Evolutionary conservation across 2,888 invertebrate genomes (phyloP).

Genomic region (Halictus ligatus): DNA sequence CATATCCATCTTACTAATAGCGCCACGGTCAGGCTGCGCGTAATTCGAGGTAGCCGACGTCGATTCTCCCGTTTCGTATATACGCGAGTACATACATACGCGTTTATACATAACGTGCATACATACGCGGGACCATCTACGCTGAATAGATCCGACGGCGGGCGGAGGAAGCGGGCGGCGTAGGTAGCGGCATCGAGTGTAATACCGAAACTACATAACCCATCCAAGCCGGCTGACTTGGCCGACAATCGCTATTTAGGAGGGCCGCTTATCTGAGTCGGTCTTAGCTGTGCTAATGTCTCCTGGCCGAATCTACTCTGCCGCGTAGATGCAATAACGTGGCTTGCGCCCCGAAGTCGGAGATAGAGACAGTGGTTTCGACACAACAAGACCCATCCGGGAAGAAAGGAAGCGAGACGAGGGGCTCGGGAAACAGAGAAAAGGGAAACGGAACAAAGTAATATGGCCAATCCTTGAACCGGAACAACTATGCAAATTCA

Average conservation of each 20-base stretch:
- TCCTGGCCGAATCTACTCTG: slow-evolving; percentile 46
- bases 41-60: slow-evolving; percentile 62
- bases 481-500: not conserved
- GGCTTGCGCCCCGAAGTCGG: not conserved
- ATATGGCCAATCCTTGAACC: not conserved
- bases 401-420: slow-evolving; percentile 12
- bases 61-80: slow-evolving; percentile 22
- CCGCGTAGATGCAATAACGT: slow-evolving; percentile 41
- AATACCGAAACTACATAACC: slow-evolving; percentile 70
- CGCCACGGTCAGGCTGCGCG: slow-evolving; percentile 52
- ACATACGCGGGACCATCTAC: slow-evolving; percentile 59
- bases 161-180: slow-evolving; percentile 39
- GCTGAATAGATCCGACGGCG: slow-evolving; percentile 56
- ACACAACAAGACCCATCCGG: not conserved
- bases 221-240: slow-evolving; percentile 69
- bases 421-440: not conserved
- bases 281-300: slow-evolving; percentile 69
- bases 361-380: not conserved
- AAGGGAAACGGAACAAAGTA: not conserved
- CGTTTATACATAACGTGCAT: slow-evolving; percentile 20
- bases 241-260: slow-evolving; percentile 73
- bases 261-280: slow-evolving; percentile 65
- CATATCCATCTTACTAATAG: slow-evolving; percentile 59
- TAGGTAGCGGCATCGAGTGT: slow-evolving; percentile 60
- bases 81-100: slow-evolving; percentile 7